Evolutionary conservation across 2,888 invertebrate species (phyloP), one percentile per base, ranked within the genome.

Genomic region (Drosophila cognata): DNA sequence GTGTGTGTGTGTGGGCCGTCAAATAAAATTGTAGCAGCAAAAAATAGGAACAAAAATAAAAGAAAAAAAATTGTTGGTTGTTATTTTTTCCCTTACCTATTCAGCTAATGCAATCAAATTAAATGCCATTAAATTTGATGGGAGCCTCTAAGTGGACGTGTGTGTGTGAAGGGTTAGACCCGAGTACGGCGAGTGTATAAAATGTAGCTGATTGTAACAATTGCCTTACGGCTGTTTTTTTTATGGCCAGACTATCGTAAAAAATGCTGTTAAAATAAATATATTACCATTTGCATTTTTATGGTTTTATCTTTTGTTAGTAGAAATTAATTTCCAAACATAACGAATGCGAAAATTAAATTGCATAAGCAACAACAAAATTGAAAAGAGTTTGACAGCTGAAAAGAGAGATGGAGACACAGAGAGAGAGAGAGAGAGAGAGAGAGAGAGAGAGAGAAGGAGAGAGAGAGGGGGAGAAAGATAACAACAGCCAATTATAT

Each of bases 121-220:
- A 81, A 84, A 83, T 77, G 77, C 82, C 77, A 84, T 84, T 83
- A 81, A 84, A 88, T 87, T 87, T 89, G 78, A 88, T 88, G 73
- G 71, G 43, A 41, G 18, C 48, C 21, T 52, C 36, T 38, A 25
- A 18, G 41, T 56, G 57, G 11, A 13, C 10, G 57, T 35, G 51
- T 38, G 13, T 62, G 33, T 18, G 38, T 48, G 46, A 85, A 85
- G 73, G 88, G 83, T 73, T 79, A 64, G 43, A 62, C 5, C 16
- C 1, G 56, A 50, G 48, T 31, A 25, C 21, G 66, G 33, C n/a
- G 21, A 48, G 56, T 60, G 61, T 57, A 55, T 43, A 65, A 58
- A 64, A 51, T 46, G 52, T 51, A 51, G 56, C 46, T 46, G 51
- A 64, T 70, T 77, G 67, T 68, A 57, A 65, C 65, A 59, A 78